These are phyloP conservation scores for Taxidea taxus DNA, from an alignment of 2,113 vertebrate genomes.

Conservation along the genomic window DNA sequence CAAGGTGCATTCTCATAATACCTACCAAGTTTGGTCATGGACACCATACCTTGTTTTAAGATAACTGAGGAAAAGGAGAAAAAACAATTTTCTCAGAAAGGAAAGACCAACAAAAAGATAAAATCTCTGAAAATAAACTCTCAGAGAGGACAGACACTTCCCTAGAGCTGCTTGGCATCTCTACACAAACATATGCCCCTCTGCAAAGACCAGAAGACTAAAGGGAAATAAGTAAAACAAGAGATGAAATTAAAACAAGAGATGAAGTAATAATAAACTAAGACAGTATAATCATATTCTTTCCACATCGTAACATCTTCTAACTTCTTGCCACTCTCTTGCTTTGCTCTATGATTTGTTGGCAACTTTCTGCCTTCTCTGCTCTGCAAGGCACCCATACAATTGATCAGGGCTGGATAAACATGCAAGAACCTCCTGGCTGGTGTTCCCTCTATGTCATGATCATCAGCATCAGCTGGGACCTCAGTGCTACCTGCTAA, in stretches of 20 bases:
- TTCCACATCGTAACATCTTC: neutral
- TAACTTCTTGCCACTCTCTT: neutral
- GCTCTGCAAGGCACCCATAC: neutral
- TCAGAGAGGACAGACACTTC: neutral
- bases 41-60: neutral
- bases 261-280: neutral
- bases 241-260: neutral
- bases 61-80: neutral
- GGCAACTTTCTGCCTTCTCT: neutral
- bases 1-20: neutral
- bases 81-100: neutral
- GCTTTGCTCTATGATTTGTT: neutral
- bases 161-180: neutral
- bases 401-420: neutral
- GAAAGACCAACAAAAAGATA: neutral
- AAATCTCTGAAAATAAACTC: neutral
- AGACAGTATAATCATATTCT: neutral
- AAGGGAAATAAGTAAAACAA: neutral
- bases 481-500: rapidly evolving
- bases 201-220: neutral
- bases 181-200: neutral
- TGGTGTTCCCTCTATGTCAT: neutral
- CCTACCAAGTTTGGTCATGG: neutral
- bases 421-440: neutral
- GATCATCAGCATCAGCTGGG: neutral